Base-by-base conservation (phyloP, 2,888 invertebrate species). In the Acrobasis repandana region DNA sequence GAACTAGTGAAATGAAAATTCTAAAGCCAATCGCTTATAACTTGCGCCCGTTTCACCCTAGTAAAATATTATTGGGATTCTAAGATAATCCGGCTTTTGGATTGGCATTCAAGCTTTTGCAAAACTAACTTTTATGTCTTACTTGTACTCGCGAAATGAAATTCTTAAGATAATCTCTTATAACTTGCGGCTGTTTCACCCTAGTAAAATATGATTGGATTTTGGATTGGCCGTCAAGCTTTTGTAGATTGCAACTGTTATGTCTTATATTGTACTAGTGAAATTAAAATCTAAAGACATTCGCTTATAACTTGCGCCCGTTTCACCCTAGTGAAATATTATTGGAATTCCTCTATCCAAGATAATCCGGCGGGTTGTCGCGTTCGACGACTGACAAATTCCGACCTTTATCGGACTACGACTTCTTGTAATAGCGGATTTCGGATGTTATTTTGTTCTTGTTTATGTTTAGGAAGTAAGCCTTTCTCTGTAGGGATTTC, bases 41-140 rank as follows among this genome's bases (percentile, higher is more conserved):
- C 67, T 80, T 77, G 64, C 0, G 62, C 74, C 74, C 61, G 58
- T 18, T 48, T 65, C 61, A n/a, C 57, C 66, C 68, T 59, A 70
- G 68, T 68, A 79, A 87, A 88, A 87, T 88, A 86, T 86, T 86
- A 86, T 86, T 84, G 86, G 86, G 85, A 86, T 86, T 77, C 81
- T 80, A 72, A 77, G 83, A 84, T 85, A 84, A 86, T 82, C 82
- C 78, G 65, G 73, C 71, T 9, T 34, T 34, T 34, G n/a, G n/a
- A n/a, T n/a, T n/a, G n/a, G n/a, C n/a, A n/a, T n/a, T n/a, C n/a
- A n/a, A n/a, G n/a, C n/a, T n/a, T n/a, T n/a, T n/a, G n/a, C n/a
- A n/a, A n/a, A n/a, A n/a, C n/a, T n/a, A n/a, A n/a, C n/a, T n/a
- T n/a, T n/a, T n/a, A n/a, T n/a, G n/a, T n/a, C n/a, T n/a, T n/a